phyloP scores from a whole-genome alignment of 2,797 vertebrate species.

The Channallabes apus region DNA sequence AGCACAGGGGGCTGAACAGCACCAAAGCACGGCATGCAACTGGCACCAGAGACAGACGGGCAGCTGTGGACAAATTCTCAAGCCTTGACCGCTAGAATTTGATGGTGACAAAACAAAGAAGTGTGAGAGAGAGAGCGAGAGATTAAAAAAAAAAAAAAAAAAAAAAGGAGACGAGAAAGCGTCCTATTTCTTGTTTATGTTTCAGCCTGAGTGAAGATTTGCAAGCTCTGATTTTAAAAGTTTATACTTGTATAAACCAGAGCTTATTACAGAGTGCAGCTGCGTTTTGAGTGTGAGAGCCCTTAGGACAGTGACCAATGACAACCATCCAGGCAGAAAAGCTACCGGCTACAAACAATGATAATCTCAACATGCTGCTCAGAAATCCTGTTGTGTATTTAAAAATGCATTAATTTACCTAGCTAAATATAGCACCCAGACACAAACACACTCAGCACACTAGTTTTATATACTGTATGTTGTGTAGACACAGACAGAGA shows the following conservation, averaged over 20 bases:
- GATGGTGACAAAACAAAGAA: background rate
- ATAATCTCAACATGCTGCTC: background rate
- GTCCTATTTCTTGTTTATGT: constrained; percentile 41
- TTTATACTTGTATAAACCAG: constrained; percentile 46
- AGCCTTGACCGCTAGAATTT: background rate
- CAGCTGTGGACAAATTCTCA: constrained; percentile 23
- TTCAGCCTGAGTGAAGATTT: constrained; percentile 30
- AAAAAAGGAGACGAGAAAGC: background rate
- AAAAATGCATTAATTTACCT: background rate
- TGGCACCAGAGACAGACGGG: background rate
- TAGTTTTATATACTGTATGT: background rate
- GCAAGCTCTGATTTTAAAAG: constrained; percentile 49
- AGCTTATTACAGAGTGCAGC: constrained; percentile 42
- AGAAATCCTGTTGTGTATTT: background rate
- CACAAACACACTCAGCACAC: background rate
- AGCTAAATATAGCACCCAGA: background rate
- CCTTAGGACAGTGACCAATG: constrained; percentile 18
- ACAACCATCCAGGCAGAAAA: constrained; percentile 23
- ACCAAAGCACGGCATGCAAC: constrained; percentile 13
- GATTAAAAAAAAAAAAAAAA: background rate
- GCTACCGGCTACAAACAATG: constrained; percentile 13
- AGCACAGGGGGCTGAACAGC: constrained; percentile 20
- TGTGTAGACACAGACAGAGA: background rate
- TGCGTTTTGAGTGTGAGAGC: constrained; percentile 30
- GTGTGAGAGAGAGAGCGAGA: background rate